These are phyloP conservation scores for Sandelia bainsii DNA, from an alignment of 2,797 vertebrate species.

Conservation along the genomic window DNA sequence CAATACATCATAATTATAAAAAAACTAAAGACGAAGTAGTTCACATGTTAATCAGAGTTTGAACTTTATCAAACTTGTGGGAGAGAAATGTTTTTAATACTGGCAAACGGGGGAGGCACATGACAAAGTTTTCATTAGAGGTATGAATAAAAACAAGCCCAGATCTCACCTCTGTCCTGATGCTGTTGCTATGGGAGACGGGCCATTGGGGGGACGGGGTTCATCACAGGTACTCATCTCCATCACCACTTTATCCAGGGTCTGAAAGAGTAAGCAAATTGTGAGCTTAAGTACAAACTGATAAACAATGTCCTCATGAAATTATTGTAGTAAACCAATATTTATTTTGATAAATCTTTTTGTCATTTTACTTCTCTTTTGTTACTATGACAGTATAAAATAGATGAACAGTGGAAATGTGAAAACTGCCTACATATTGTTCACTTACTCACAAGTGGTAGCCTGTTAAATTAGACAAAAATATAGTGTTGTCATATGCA, in stretches of 20 bases:
- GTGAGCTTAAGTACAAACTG: background rate
- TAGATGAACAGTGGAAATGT: background rate
- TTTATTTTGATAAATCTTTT: too few species aligned
- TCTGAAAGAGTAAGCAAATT: slow-evolving; percentile 79
- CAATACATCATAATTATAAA: too few species aligned
- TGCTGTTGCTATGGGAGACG: slow-evolving; percentile 96
- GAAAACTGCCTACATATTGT: background rate
- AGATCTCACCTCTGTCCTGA: slow-evolving; percentile 94
- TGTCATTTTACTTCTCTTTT: background rate
- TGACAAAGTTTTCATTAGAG: background rate
- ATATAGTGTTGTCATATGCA: background rate
- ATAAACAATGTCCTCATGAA: background rate
- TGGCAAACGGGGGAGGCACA: background rate
- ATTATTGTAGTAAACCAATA: too few species aligned
- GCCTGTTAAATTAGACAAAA: background rate
- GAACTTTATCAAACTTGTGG: too few species aligned
- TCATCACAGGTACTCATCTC: slow-evolving; percentile 99
- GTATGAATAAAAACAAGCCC: background rate
- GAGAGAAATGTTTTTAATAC: too few species aligned
- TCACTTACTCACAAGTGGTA: background rate
- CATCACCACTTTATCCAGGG: slow-evolving; percentile 98
- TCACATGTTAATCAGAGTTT: background rate
- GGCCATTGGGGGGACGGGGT: slow-evolving; percentile 95
- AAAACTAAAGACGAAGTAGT: background rate
- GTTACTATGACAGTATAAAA: background rate